phyloP scores from a whole-genome alignment of 2,888 invertebrate genomes.

The Apotomis turbidana region DNA sequence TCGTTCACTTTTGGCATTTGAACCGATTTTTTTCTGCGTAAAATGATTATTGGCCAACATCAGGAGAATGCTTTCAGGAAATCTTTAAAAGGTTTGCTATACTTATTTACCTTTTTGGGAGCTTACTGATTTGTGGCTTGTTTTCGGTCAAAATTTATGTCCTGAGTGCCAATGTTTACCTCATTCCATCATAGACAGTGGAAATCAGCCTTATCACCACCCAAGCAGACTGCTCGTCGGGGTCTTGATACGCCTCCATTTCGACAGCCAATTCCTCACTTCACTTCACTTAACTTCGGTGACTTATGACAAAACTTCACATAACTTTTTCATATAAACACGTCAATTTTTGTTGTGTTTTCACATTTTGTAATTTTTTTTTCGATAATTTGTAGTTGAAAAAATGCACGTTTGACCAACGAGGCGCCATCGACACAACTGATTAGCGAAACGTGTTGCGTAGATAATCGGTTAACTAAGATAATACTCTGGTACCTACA shows the following conservation, averaged over 20 bases:
- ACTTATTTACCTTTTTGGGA: no score
- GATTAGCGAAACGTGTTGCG: conserved; percentile 51
- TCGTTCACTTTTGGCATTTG: no score
- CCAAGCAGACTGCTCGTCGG: conserved; percentile 53
- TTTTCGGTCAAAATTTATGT: background rate
- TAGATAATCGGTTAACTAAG: conserved; percentile 52
- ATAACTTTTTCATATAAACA: background rate
- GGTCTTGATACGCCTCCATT: conserved; percentile 46
- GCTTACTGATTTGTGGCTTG: background rate
- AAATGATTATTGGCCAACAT: no score
- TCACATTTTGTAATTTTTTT: background rate
- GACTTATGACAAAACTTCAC: background rate
- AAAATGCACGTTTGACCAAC: conserved; percentile 47
- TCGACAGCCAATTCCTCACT: background rate
- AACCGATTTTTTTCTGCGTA: no score
- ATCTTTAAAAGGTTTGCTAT: no score
- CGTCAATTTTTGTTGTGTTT: background rate
- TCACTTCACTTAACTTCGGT: no score
- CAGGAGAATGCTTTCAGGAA: no score
- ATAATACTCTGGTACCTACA: conserved; percentile 48
- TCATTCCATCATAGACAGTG: conserved; percentile 54
- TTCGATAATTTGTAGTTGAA: conserved; percentile 18
- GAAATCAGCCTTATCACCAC: conserved; percentile 49
- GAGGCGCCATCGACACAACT: conserved; percentile 60
- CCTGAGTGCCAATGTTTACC: conserved; percentile 48